phyloP scores from a whole-genome alignment of 2,113 vertebrate genomes.

The Neomonachus schauinslandi region DNA sequence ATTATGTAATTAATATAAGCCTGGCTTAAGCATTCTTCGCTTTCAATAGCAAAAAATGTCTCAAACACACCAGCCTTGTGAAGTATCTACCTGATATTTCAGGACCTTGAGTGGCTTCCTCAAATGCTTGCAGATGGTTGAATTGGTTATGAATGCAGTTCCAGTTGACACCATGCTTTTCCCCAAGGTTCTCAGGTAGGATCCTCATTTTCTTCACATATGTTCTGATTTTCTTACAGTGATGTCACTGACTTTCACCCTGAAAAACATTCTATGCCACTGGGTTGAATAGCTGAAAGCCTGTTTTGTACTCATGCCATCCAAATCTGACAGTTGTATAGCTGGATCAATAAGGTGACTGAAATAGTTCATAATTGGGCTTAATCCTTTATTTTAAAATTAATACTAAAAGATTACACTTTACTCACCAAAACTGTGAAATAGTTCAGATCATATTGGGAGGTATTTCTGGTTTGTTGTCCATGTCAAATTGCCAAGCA shows the following conservation, averaged over 20 bases:
- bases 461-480: constrained; percentile 55
- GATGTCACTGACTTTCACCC: not conserved
- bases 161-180: not conserved
- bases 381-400: constrained; percentile 48
- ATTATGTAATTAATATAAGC: constrained; percentile 69
- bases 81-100: not conserved
- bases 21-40: not conserved
- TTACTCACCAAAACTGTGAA: constrained; percentile 57
- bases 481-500: constrained; percentile 49
- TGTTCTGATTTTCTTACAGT: not conserved
- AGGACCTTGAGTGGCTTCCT: not conserved
- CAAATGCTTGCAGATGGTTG: not conserved
- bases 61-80: not conserved
- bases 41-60: not conserved
- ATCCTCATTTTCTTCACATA: not conserved
- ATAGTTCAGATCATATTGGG: constrained; percentile 56
- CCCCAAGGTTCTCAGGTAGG: not conserved
- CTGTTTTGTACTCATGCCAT: not conserved
- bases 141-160: not conserved
- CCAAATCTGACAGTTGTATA: not conserved
- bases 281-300: not conserved
- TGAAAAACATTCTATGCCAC: not conserved
- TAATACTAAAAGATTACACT: constrained; percentile 4
- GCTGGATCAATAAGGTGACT: not conserved
- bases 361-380: not conserved